These are phyloP conservation scores for Schrankia costaestrigalis DNA, from an alignment of 2,888 invertebrate genomes.

Conservation along the genomic window DNA sequence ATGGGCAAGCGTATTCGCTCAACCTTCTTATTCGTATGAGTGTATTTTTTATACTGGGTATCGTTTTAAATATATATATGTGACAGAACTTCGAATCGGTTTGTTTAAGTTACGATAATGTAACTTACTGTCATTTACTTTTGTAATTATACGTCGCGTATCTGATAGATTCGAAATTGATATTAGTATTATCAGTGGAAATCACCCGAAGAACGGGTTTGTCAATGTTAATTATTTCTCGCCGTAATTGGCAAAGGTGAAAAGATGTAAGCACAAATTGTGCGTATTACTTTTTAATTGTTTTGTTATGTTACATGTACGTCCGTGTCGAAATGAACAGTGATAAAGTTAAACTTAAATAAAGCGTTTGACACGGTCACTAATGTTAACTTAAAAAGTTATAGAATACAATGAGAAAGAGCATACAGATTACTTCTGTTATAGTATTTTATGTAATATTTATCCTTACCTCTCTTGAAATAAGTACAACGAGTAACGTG, in stretches of 20 bases:
- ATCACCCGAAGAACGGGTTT: conserved; percentile 45
- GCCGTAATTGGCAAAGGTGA: conserved; percentile 49
- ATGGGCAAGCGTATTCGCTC: conserved; percentile 7
- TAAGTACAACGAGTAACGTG: too few species aligned
- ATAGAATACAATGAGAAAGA: not conserved
- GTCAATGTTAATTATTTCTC: conserved; percentile 45
- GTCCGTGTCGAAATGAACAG: conserved; percentile 8
- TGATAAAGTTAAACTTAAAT: conserved; percentile 3
- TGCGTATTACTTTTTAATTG: conserved; percentile 53
- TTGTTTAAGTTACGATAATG: conserved; percentile 21
- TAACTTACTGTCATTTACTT: conserved; percentile 14
- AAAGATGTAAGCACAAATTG: conserved; percentile 63
- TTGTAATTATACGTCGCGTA: conserved; percentile 37
- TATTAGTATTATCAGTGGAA: conserved; percentile 61
- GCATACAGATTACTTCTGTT: conserved; percentile 5
- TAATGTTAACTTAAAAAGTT: conserved; percentile 1
- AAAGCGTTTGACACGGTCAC: conserved; percentile 4
- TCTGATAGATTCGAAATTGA: conserved; percentile 80
- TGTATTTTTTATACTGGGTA: conserved; percentile 27
- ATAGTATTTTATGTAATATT: too few species aligned
- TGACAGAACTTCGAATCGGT: conserved; percentile 23
- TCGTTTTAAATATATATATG: conserved; percentile 23
- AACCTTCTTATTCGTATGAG: conserved; percentile 15
- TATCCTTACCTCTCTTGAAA: too few species aligned
- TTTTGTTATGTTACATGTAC: conserved; percentile 62